phyloP scores from a whole-genome alignment of 2,888 invertebrate species.

The Tetheella fluctuosa region DNA sequence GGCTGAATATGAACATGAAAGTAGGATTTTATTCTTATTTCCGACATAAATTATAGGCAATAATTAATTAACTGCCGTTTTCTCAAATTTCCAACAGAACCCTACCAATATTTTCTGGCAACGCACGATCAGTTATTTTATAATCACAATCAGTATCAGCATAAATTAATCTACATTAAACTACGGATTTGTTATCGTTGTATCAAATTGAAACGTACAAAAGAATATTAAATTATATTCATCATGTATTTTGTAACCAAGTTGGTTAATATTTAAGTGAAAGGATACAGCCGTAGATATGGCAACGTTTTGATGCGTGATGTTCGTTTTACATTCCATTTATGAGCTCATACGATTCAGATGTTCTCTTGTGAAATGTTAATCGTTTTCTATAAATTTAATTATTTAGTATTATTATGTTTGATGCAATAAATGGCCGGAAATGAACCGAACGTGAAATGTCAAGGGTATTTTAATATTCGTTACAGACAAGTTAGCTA shows the following conservation, averaged over 20 bases:
- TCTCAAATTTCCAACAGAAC: neutral
- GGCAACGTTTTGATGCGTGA: neutral
- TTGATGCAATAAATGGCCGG: neutral
- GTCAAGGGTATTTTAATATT: neutral
- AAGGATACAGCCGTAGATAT: conserved; percentile 31
- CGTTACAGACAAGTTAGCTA: neutral
- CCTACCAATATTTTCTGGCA: neutral
- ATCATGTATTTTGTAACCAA: conserved; percentile 34
- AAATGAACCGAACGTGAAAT: neutral
- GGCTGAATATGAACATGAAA: too few relatives aligned
- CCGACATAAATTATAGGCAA: too few relatives aligned
- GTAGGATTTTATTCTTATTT: too few relatives aligned
- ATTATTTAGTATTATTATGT: neutral
- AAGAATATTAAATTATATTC: conserved; percentile 36
- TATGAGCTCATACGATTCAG: neutral
- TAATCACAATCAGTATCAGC: conserved; percentile 14
- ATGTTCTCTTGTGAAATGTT: neutral
- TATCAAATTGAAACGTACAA: conserved; percentile 24
- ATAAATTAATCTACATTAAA: conserved; percentile 15
- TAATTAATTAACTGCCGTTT: neutral
- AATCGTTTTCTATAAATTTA: neutral
- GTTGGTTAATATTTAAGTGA: conserved; percentile 31
- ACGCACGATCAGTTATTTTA: neutral
- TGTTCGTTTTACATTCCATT: neutral
- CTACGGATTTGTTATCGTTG: conserved; percentile 13